Base-by-base conservation (phyloP, 30 jellyfish, hydroid and myxozoan species). In the Pelagia noctiluca region DNA sequence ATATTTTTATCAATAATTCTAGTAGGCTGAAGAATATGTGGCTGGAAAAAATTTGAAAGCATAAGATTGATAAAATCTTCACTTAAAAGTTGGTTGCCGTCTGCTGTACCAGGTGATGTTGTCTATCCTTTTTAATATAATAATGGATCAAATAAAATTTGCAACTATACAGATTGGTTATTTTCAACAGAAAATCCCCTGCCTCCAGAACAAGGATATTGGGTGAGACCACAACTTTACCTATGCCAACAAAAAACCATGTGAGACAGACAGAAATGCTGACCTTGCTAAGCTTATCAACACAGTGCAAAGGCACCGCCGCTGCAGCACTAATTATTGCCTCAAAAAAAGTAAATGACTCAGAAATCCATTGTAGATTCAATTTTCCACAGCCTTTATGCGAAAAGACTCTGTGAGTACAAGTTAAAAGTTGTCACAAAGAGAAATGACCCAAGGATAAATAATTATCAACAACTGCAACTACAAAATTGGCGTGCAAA, bases 371-470 rank as follows among this genome's bases (percentile, higher is more conserved):
- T 2, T 77, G 89, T 28, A 54, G 89, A 60, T 77, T 77, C 35
- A 60, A 60, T 19, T 62, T 77, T 28, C 89, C 89, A 12, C 12
- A 13, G 38, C 83, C 68, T 24, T 10, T 26, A 37, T 21, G 50
- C 49, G 33, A 48, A 26, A 18, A 64, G 29, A 21, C 21, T 4
- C 8, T 5, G 72, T 60, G 72, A 54, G 30, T 60, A 7, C 23
- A 78, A 71, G 29, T 21, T 54, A n/a, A 63, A 61, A 32, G 37
- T 75, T 48, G 87, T 75, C 19, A 16, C 33, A 34, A 75, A 75
- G 85, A 75, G 87, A 75, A 75, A 75, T 75, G 84, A 75, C 57
- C 5, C 87, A 50, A 31, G 87, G 31, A 64, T 75, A 48, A 75
- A 50, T 75, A 31, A 64, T 8, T 64, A 75, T 32, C 87, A 75